Evolutionary conservation across 2,888 invertebrate species (phyloP), one percentile per base, ranked within the genome.

Genomic region (Dinocampus coccinellae): DNA sequence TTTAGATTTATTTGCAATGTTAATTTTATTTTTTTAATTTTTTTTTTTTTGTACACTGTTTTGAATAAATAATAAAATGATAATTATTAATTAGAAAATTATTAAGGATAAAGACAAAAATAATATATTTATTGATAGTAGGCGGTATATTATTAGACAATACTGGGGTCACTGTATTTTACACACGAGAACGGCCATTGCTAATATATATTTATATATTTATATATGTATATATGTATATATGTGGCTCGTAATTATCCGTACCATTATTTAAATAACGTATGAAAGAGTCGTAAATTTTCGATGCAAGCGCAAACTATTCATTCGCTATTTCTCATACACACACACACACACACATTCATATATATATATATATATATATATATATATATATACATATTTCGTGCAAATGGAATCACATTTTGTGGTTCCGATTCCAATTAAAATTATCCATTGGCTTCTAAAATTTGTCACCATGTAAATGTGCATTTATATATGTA

Each of bases 241-340:
- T 55, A 26, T 13, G 55, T 11, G 24, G 55, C 24, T 24, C 11
- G 26, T 55, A 55, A 55, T 55, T 55, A 55, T 55, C 55, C 13
- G 11, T 47, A 47, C 55, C 24, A 55, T 55, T 55, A 55, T 55
- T 55, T 24, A 26, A 26, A 55, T 55, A 55, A 55, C 24, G 55
- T 55, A 55, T 55, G 22, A 55, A 55, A 55, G 55, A 55, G 24
- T 55, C 55, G 55, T 55, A 55, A 55, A 55, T 55, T 55, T 55
- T 55, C 24, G 10, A 55, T 55, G 55, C n/a, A 24, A 9, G 26
- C 24, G 10, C 55, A 22, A 55, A 55, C 55, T 24, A 11, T 3
- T 24, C 24, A 26, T 26, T 55, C n/a, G 13, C 26, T 16, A 47
- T 55, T 55, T 55, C 52, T n/a, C n/a, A n/a, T n/a, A n/a, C n/a